Evolutionary conservation across 2,113 vertebrate species (phyloP).

Genomic region (Ptilorrhoa leucosticta): DNA sequence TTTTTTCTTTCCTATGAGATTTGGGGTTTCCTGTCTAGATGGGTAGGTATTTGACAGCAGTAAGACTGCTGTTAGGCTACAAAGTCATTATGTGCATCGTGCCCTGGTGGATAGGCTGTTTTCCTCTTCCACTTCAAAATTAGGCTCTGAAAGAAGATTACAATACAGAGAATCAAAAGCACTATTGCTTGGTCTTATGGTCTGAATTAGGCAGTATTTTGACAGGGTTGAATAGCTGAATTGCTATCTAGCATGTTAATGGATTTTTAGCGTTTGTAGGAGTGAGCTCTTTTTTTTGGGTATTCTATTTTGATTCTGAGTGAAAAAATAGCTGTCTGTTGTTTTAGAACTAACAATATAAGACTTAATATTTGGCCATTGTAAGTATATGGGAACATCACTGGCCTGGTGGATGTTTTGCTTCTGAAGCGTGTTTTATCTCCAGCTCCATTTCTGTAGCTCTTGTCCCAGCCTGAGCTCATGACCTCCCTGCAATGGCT

Average conservation of each 20-base stretch:
- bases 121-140: not conserved
- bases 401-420: not conserved
- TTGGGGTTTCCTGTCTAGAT: not conserved
- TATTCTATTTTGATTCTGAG: not conserved
- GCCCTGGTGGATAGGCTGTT: not conserved
- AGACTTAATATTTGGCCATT: not conserved
- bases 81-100: not conserved
- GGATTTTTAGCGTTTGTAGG: not conserved
- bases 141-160: not conserved
- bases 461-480: not conserved
- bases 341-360: not conserved
- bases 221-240: not conserved
- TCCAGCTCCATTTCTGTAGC: not conserved
- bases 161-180: not conserved
- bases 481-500: not conserved
- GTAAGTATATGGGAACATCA: not conserved
- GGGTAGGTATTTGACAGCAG: not conserved
- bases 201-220: not conserved
- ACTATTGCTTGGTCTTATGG: not conserved
- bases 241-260: not conserved
- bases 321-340: not conserved
- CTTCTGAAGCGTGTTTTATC: not conserved
- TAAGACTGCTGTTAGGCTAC: not conserved
- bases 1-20: not conserved
- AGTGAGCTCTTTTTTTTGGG: not conserved